Evolutionary conservation across 2,113 vertebrate genomes (phyloP).

Genomic region (Phoxinus phoxinus): DNA sequence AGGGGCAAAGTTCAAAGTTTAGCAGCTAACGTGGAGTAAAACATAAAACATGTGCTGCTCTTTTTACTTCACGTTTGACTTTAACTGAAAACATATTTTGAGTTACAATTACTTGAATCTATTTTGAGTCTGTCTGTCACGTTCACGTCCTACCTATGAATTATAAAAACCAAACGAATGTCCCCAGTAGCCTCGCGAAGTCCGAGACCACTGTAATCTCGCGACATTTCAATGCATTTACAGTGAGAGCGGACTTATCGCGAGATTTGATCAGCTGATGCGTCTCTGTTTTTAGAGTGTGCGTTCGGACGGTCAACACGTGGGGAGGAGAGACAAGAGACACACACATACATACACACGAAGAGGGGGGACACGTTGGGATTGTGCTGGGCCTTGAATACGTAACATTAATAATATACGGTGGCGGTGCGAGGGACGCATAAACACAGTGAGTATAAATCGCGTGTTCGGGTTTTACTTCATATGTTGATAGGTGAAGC

Average conservation of each 20-base stretch:
- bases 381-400: slow-evolving; percentile 53
- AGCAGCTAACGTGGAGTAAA: not conserved
- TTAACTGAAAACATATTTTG: not conserved
- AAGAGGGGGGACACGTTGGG: slow-evolving; percentile 56
- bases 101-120: not conserved
- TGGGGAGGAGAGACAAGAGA: slow-evolving; percentile 71
- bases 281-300: slow-evolving; percentile 72
- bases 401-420: slow-evolving; percentile 42
- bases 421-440: slow-evolving; percentile 69
- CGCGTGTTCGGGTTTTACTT: not conserved
- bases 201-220: not conserved
- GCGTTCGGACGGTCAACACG: slow-evolving; percentile 74
- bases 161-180: not conserved
- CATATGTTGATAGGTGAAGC: not conserved
- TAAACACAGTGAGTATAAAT: slow-evolving; percentile 69
- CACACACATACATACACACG: slow-evolving; percentile 43
- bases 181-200: not conserved
- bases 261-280: slow-evolving; percentile 79
- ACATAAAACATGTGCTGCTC: not conserved
- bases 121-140: not conserved
- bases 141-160: not conserved
- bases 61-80: not conserved
- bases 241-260: slow-evolving; percentile 59
- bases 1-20: slow-evolving; percentile 33
- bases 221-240: slow-evolving; percentile 28